A percentile compares a stretch with the other conserved stretches of the same genome.
phyloP scores from a whole-genome alignment of 2,888 invertebrate species.

The Plagiodera versicolora region DNA sequence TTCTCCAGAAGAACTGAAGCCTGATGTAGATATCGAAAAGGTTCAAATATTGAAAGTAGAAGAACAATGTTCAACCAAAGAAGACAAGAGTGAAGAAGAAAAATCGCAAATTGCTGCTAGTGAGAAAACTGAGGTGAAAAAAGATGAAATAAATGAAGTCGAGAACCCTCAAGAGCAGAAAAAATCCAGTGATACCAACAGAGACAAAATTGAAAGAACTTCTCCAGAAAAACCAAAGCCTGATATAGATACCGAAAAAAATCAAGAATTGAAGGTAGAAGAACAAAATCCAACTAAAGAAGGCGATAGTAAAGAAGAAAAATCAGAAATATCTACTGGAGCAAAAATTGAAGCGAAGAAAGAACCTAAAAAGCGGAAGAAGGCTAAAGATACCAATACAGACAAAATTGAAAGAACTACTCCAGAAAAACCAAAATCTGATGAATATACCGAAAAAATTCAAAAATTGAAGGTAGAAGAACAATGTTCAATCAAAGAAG shows the following conservation, averaged over 20 bases:
- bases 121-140: neutral
- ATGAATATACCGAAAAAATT: constrained; percentile 18
- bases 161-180: neutral
- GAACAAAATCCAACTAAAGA: constrained; percentile 26
- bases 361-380: too few relatives aligned
- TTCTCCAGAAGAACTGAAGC: too few relatives aligned
- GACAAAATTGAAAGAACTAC: too few relatives aligned
- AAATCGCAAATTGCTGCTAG: constrained; percentile 13
- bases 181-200: neutral
- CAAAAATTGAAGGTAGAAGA: constrained; percentile 24
- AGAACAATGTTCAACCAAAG: constrained; percentile 34
- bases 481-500: constrained; percentile 34
- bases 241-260: constrained; percentile 12
- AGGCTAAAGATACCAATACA: too few relatives aligned
- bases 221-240: constrained; percentile 4
- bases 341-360: too few relatives aligned
- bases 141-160: constrained; percentile 1
- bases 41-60: constrained; percentile 25
- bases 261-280: constrained; percentile 22
- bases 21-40: constrained; percentile 14
- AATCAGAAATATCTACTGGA: too few relatives aligned
- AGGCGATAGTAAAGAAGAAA: constrained; percentile 6
- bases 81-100: constrained; percentile 12
- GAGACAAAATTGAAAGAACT: too few relatives aligned
- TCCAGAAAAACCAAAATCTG: too few relatives aligned